Evolutionary conservation across 1,140 invertebrate species (phyloP).

Genomic region (Papilio polytes): DNA sequence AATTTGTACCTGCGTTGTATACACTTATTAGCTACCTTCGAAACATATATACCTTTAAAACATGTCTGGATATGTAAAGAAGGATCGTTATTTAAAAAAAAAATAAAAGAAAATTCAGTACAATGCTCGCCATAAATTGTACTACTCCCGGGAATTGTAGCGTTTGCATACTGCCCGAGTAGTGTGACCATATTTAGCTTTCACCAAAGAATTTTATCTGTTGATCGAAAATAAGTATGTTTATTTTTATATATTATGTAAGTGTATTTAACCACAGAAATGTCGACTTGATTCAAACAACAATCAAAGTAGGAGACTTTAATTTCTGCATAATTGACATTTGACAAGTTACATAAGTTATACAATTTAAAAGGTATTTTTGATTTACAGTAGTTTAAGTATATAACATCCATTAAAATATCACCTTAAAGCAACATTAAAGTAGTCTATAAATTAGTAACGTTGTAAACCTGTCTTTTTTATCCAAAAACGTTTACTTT

Average conservation of each 20-base stretch:
- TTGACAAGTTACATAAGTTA: no score
- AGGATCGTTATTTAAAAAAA: constrained; percentile 58
- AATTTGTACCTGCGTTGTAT: not conserved
- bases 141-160: constrained; percentile 68
- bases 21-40: constrained; percentile 7
- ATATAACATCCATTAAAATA: no score
- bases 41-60: constrained; percentile 58
- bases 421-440: not conserved
- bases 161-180: constrained; percentile 71
- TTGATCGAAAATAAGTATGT: no score
- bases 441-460: not conserved
- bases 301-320: no score
- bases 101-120: constrained; percentile 74
- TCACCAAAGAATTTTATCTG: not conserved
- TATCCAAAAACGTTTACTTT: not conserved
- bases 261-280: no score
- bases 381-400: no score
- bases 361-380: no score
- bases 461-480: not conserved
- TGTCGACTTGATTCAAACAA: no score
- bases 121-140: constrained; percentile 77
- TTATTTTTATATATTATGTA: no score
- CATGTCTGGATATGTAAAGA: constrained; percentile 54
- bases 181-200: constrained; percentile 49
- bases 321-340: no score